Percentiles rank a stretch among this genome's conserved stretches.
These are phyloP conservation scores for Vombatus ursinus DNA, from an alignment of 2,113 vertebrate species.

Conservation along the genomic window DNA sequence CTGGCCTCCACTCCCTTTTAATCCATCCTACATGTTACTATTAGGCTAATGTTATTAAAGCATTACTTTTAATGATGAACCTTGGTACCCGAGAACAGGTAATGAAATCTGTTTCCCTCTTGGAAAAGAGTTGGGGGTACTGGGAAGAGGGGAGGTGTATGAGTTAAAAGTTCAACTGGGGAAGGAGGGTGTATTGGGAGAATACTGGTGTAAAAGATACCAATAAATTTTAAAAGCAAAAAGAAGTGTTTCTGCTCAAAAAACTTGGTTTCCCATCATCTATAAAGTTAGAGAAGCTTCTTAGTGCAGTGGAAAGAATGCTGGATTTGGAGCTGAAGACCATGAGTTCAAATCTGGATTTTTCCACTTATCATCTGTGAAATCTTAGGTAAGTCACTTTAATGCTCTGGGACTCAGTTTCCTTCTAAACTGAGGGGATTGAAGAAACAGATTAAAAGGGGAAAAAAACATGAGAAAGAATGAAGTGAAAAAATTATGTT, in stretches of 20 bases:
- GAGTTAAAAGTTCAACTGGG: neutral
- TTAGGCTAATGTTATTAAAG: neutral
- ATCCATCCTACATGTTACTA: neutral
- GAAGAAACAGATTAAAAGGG: too few species aligned
- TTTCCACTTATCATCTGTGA: neutral
- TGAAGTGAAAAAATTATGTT: too few species aligned
- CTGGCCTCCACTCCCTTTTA: neutral
- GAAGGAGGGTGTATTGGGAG: neutral
- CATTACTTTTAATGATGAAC: neutral
- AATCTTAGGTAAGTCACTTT: neutral
- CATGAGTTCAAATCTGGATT: neutral
- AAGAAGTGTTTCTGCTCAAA: neutral
- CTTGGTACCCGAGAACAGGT: neutral
- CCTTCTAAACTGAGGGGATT: neutral
- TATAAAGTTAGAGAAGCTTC: neutral
- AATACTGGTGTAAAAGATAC: neutral
- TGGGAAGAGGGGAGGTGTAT: neutral
- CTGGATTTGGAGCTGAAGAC: neutral
- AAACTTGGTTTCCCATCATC: neutral
- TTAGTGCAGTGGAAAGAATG: neutral
- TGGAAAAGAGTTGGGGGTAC: neutral
- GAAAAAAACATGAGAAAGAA: too few species aligned
- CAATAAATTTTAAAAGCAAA: neutral
- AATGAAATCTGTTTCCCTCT: neutral
- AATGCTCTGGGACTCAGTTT: neutral